A percentile compares a stretch with the other conserved stretches of the same genome.
Evolutionary conservation across 92 coral and sea anemone species (phyloP).

Genomic region (Palythoa caribaeorum): DNA sequence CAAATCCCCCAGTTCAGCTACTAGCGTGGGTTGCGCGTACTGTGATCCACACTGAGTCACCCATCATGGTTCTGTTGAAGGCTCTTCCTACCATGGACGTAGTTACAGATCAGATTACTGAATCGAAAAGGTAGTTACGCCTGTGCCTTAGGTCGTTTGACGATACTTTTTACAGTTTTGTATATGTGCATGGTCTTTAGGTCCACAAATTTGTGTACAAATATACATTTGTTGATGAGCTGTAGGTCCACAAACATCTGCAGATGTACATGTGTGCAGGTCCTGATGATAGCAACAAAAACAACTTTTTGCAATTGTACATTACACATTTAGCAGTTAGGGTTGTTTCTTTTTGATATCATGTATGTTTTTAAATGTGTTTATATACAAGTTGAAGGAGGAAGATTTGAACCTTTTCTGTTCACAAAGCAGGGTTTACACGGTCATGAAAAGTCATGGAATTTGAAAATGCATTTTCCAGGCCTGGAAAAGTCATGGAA

Average conservation of each 20-base stretch:
- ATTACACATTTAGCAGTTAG: neutral
- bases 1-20: conserved; percentile 79
- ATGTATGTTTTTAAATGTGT: too few relatives aligned
- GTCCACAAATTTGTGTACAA: too few relatives aligned
- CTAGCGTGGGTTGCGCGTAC: conserved; percentile 92
- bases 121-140: conserved; percentile 79
- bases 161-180: neutral
- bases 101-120: conserved; percentile 59
- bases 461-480: too few relatives aligned
- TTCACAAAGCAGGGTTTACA: too few relatives aligned
- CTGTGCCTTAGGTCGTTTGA: neutral
- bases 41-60: conserved; percentile 79
- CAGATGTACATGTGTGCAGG: neutral
- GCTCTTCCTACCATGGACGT: conserved; percentile 57
- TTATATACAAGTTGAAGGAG: too few relatives aligned
- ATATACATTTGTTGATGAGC: neutral
- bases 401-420: too few relatives aligned
- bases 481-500: too few relatives aligned
- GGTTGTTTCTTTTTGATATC: too few relatives aligned
- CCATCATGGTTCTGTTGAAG: conserved; percentile 75
- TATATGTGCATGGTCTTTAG: neutral
- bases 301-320: too few relatives aligned
- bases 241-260: too few relatives aligned
- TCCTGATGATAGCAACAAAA: neutral
- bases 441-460: too few relatives aligned